Conservation (phyloP, 2,113 vertebrate genomes). For the Diglossa brunneiventris region DNA sequence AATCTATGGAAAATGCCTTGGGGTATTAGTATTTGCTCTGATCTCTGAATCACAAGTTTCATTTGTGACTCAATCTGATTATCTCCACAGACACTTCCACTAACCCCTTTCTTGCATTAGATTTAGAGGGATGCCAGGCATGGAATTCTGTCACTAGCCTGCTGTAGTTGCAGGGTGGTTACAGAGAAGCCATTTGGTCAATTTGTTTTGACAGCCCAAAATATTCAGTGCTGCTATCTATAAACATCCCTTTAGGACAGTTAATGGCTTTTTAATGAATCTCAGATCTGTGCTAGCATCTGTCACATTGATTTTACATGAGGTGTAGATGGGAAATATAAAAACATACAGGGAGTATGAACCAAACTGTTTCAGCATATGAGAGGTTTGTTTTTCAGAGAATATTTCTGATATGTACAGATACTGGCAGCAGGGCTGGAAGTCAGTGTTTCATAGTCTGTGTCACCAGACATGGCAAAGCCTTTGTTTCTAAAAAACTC, state of each 20-base stretch:
- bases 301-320: conserved; percentile 43
- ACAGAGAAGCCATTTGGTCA: not conserved
- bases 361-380: not conserved
- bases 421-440: not conserved
- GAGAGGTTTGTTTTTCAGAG: conserved; percentile 9
- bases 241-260: conserved; percentile 22
- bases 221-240: not conserved
- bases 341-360: not conserved
- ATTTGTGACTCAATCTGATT: not conserved
- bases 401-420: not conserved
- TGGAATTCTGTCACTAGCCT: not conserved
- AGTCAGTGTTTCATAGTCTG: not conserved
- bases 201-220: conserved; percentile 51
- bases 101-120: not conserved
- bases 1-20: conserved; percentile 9
- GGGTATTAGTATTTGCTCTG: conserved; percentile 4
- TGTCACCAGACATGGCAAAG: not conserved
- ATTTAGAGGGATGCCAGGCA: not conserved
- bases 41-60: not conserved
- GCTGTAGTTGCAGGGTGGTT: not conserved
- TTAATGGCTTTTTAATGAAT: conserved; percentile 45
- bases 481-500: not conserved
- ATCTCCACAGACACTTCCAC: not conserved
- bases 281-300: conserved; percentile 6
- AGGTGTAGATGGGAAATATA: not conserved